Percentiles rank a stretch among this genome's conserved stretches.
Evolutionary conservation across 2,113 vertebrate species (phyloP).

Genomic region (Clarias gariepinus): DNA sequence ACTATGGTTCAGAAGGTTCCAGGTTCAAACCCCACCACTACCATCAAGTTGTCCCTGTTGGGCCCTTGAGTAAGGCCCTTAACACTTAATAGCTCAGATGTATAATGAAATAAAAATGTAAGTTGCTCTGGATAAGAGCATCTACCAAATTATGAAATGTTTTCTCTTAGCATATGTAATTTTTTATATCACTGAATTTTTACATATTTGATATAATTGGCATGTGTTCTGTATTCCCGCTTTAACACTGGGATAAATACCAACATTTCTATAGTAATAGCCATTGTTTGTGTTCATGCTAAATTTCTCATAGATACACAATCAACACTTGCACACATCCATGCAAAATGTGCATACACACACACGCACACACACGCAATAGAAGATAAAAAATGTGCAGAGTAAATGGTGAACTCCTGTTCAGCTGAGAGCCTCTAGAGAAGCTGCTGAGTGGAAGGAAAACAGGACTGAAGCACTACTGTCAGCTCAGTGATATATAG

Average conservation of each 20-base stretch:
- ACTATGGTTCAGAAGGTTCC: too few species aligned
- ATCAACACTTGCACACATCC: neutral
- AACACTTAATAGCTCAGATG: too few species aligned
- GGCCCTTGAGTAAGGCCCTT: too few species aligned
- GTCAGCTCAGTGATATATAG: conserved; percentile 89
- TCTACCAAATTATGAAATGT: too few species aligned
- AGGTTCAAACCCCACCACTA: too few species aligned
- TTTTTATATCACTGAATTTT: neutral
- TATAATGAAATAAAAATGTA: too few species aligned
- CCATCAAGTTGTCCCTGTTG: too few species aligned
- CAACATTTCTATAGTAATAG: neutral
- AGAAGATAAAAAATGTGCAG: conserved; percentile 8
- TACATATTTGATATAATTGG: neutral
- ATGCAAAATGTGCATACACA: neutral
- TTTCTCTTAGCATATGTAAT: neutral
- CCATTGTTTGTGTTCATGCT: neutral
- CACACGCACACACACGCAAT: neutral
- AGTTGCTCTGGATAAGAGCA: too few species aligned
- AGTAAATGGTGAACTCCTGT: conserved; percentile 18
- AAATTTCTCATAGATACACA: neutral
- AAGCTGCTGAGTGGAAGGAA: conserved; percentile 90
- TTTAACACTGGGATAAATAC: neutral
- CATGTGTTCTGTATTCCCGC: neutral
- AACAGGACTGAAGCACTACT: conserved; percentile 87
- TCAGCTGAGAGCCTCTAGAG: conserved; percentile 56